These are phyloP conservation scores for Trinorchestia longiramus DNA, from an alignment of 1,140 invertebrate species.

Conservation along the genomic window DNA sequence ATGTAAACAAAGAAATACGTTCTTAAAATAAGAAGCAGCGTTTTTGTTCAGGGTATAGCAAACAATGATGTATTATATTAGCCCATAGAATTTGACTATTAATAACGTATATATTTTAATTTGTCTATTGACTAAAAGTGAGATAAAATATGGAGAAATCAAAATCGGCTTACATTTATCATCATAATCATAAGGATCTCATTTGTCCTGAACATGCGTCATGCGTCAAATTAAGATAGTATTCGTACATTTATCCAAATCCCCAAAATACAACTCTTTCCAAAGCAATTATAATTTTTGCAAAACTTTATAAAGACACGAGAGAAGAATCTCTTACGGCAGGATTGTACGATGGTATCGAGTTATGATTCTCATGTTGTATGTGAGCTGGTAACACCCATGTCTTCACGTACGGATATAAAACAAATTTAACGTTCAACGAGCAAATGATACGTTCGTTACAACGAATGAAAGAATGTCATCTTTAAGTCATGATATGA, in stretches of 20 bases:
- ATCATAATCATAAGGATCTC: background rate
- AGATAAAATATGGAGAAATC: background rate
- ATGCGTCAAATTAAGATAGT: background rate
- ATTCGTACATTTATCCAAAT: background rate
- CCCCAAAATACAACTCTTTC: background rate
- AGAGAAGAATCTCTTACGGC: background rate
- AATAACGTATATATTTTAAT: background rate
- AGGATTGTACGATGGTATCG: background rate
- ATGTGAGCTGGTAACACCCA: background rate
- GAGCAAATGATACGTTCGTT: background rate
- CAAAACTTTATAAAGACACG: background rate
- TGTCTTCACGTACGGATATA: background rate
- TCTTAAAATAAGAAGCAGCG: background rate
- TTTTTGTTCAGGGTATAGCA: background rate
- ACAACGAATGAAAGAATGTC: background rate
- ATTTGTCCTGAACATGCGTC: background rate
- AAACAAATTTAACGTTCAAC: background rate
- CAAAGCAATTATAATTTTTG: no score
- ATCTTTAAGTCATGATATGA: background rate
- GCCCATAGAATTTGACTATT: background rate
- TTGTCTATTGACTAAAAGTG: background rate
- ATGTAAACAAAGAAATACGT: background rate
- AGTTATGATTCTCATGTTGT: background rate
- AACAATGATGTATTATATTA: background rate
- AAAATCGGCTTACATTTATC: background rate